These are phyloP conservation scores for Drosophila tropicalis DNA, from an alignment of 1,140 invertebrate genomes.

Conservation along the genomic window DNA sequence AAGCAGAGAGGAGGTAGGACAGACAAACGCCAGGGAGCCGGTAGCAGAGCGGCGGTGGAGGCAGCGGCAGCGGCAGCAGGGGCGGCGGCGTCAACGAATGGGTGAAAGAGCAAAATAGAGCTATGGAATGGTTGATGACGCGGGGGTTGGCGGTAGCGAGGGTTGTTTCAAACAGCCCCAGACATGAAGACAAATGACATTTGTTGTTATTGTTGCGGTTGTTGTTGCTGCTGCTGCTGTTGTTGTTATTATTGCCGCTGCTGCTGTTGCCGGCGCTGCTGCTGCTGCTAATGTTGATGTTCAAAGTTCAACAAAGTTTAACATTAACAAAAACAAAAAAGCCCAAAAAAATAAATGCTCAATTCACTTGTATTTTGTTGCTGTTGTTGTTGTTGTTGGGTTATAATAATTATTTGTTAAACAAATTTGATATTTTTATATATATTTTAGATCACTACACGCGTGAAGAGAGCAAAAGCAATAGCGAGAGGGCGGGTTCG, in stretches of 20 bases:
- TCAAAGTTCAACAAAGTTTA: conserved; percentile 56
- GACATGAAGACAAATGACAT: conserved; percentile 53
- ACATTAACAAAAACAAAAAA: conserved; percentile 30
- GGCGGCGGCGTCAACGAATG: conserved; percentile 43
- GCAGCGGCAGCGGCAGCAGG: conserved; percentile 23
- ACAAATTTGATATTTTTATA: conserved; percentile 45
- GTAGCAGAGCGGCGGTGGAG: neutral
- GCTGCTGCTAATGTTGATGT: neutral
- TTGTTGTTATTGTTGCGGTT: conserved; percentile 27
- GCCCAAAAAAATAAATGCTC: conserved; percentile 36
- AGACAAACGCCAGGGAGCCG: neutral
- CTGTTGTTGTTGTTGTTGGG: conserved; percentile 16
- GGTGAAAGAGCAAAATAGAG: conserved; percentile 5
- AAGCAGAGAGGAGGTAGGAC: conserved; percentile 18
- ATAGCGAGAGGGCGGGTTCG: neutral
- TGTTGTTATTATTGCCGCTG: conserved; percentile 22
- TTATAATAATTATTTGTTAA: conserved; percentile 32
- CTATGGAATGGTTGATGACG: neutral
- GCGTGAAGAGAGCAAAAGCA: conserved; percentile 21
- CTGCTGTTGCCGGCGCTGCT: conserved; percentile 3
- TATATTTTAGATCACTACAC: conserved; percentile 3
- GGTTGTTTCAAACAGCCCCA: conserved; percentile 16
- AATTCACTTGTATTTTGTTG: conserved; percentile 51
- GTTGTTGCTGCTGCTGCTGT: conserved; percentile 9
- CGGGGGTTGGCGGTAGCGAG: neutral